These are phyloP conservation scores for Plebejus argus DNA, from an alignment of 2,888 invertebrate genomes.

Conservation along the genomic window DNA sequence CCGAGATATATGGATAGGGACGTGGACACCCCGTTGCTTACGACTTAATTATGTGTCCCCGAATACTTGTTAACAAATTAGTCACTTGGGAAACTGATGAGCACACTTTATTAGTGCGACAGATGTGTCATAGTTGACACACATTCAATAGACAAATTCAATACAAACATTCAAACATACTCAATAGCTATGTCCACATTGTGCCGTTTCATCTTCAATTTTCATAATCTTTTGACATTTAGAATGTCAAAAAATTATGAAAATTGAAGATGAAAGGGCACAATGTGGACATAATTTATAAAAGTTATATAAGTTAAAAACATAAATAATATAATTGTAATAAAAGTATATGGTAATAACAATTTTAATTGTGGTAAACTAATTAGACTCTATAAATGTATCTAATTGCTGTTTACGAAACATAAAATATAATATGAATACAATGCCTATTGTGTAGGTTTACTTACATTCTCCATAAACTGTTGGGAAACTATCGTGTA, in stretches of 20 bases:
- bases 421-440: neutral
- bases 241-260: too few relatives aligned
- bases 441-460: neutral
- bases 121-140: constrained; percentile 20
- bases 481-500: neutral
- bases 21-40: constrained; percentile 70
- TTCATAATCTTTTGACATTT: too few relatives aligned
- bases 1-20: constrained; percentile 62
- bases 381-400: too few relatives aligned
- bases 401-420: too few relatives aligned
- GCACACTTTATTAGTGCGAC: constrained; percentile 43
- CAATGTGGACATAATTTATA: too few relatives aligned
- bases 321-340: too few relatives aligned
- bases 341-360: too few relatives aligned
- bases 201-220: too few relatives aligned
- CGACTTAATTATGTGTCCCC: constrained; percentile 66
- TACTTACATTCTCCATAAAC: neutral
- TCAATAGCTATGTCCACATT: too few relatives aligned
- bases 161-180: neutral
- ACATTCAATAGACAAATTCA: neutral
- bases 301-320: neutral
- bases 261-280: too few relatives aligned
- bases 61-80: constrained; percentile 77
- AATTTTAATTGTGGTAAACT: too few relatives aligned
- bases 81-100: constrained; percentile 60